Percentiles rank a stretch among this genome's conserved stretches.
Conservation (phyloP, 2,797 vertebrate genomes). For the Chloroceryle amazona region DNA sequence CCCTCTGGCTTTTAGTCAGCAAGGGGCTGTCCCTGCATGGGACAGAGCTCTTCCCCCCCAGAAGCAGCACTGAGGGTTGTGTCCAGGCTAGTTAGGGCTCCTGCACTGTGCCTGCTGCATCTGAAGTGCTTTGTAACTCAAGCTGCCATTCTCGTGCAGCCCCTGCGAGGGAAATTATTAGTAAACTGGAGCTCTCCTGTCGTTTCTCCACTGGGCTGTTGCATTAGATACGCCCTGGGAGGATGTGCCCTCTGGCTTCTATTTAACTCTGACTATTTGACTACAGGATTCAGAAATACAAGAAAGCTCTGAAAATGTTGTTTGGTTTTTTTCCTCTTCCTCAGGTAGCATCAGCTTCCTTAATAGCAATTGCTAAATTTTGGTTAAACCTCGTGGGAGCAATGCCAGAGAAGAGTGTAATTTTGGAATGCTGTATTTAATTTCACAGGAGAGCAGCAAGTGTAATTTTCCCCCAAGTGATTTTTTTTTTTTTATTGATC, state of each 20-base stretch:
- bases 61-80: neutral
- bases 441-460: neutral
- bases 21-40: neutral
- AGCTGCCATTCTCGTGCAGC: neutral
- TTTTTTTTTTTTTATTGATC: neutral
- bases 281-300: neutral
- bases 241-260: neutral
- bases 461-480: neutral
- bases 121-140: neutral
- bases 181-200: neutral
- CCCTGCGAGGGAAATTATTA: neutral
- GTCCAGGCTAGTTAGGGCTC: neutral
- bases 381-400: neutral
- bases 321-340: neutral
- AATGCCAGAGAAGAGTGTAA: neutral
- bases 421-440: neutral
- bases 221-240: neutral
- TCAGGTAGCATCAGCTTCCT: conserved; percentile 1
- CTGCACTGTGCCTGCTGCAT: neutral
- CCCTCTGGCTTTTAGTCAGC: neutral
- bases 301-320: neutral
- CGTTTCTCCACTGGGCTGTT: neutral
- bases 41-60: neutral
- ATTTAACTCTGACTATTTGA: neutral
- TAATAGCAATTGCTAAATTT: conserved; percentile 3